A percentile compares a stretch with the other conserved stretches of the same genome.
Conservation (phyloP, 2,113 vertebrate species). For the Empidonax alnorum region DNA sequence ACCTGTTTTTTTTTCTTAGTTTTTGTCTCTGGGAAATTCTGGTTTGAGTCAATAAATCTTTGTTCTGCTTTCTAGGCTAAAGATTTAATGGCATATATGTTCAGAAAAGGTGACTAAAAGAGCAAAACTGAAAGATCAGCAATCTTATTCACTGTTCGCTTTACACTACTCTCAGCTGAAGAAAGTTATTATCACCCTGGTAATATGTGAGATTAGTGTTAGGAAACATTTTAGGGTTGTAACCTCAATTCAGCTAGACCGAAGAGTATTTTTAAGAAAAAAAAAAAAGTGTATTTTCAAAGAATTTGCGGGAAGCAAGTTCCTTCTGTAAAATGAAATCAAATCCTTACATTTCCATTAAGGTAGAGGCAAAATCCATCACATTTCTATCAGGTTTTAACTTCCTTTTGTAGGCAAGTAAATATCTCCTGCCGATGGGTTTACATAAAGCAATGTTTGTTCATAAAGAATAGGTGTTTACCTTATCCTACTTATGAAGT, state of each 20-base stretch:
- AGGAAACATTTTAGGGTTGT: conserved; percentile 56
- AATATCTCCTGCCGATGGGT: conserved; percentile 40
- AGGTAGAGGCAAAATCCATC: not conserved
- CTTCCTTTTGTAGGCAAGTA: conserved; percentile 41
- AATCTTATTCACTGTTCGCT: not conserved
- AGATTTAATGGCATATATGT: not conserved
- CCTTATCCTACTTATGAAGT: conserved; percentile 73
- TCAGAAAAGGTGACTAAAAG: conserved; percentile 17
- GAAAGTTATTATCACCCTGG: conserved; percentile 52
- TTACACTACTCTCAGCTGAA: conserved; percentile 28
- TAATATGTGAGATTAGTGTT: conserved; percentile 54
- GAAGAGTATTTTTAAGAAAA: not conserved
- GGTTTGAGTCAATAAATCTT: not conserved
- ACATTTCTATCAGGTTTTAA: conserved; percentile 10
- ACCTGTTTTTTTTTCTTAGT: accelerated
- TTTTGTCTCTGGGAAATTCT: not conserved
- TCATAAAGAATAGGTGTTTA: conserved; percentile 70
- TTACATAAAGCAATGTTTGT: conserved; percentile 63
- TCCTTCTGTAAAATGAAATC: not conserved
- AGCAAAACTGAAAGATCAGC: conserved; percentile 53
- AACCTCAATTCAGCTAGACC: conserved; percentile 28
- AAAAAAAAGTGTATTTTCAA: not conserved
- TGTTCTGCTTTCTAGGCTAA: not conserved
- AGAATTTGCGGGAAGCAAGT: not conserved
- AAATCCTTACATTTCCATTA: not conserved